A percentile compares a stretch with the other conserved stretches of the same genome.
phyloP scores from a whole-genome alignment of 2,113 vertebrate species.

The Vulpes lagopus region DNA sequence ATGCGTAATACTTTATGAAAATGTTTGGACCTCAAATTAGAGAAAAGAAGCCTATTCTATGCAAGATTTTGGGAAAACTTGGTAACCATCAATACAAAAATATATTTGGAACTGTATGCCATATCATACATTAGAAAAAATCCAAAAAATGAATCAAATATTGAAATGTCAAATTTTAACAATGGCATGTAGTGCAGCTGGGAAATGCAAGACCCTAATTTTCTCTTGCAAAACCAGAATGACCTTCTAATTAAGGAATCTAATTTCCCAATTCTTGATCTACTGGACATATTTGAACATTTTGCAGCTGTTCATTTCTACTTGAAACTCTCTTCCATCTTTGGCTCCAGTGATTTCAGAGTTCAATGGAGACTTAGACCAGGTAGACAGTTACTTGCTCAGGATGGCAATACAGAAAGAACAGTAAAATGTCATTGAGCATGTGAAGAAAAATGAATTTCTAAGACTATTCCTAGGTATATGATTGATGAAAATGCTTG shows the following conservation, averaged over 20 bases:
- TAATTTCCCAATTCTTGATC: conserved; percentile 58
- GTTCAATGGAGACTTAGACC: background rate
- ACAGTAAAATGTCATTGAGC: background rate
- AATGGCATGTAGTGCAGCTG: background rate
- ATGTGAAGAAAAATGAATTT: background rate
- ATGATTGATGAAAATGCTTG: background rate
- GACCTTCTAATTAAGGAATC: conserved; percentile 48
- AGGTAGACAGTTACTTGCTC: background rate
- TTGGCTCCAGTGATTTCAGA: conserved; percentile 1
- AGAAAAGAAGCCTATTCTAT: background rate
- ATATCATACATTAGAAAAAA: background rate
- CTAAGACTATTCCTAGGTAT: background rate
- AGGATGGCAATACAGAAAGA: background rate
- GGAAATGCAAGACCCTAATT: conserved; percentile 39
- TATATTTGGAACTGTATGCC: background rate
- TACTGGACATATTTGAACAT: background rate
- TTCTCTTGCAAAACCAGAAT: conserved; percentile 50
- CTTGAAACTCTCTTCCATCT: conserved; percentile 38
- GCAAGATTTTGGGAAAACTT: background rate
- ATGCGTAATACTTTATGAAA: background rate
- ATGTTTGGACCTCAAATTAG: background rate
- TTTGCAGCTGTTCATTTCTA: conserved; percentile 56
- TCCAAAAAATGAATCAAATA: conserved; percentile 46
- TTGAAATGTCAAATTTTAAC: conserved; percentile 52
- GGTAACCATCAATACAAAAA: background rate